Evolutionary conservation across 2,888 invertebrate genomes (phyloP), one percentile per base, ranked within the genome.

Genomic region (Cheilosia grossa): DNA sequence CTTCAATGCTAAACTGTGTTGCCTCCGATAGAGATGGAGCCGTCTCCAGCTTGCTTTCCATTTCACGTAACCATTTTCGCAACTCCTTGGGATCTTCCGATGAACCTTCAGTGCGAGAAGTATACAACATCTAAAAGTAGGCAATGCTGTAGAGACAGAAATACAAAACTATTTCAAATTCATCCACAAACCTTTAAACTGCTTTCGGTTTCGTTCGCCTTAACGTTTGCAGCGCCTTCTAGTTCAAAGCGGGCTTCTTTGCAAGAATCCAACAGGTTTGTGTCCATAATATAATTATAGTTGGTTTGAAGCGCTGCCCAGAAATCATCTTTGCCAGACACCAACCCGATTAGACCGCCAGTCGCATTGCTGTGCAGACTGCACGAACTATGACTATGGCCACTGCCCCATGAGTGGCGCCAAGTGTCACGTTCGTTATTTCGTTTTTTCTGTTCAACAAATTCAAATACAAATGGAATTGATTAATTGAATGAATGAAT

Each of bases 231-330:
- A 59, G 88, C 89, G 72, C 90, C 89, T 88, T 92, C 92, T 51
- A 92, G 88, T 79, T 92, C 92, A 87, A 89, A 90, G 33, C 91
- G 88, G 1, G 92, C 92, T 91, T 95, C 95, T 92, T 95, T 94
- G 93, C 98, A 98, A 88, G 96, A 95, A 91, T 98, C 97, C 86
- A 98, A 96, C 88, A 98, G 95, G 92, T 97, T 96, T 90, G 97
- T 97, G 92, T 97, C 97, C 98, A 98, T 98, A 90, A 98, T 96
- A 92, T 97, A 98, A 91, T 98, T 96, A 93, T 98, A 98, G 92
- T 97, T 97, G 74, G 96, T 96, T 92, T 97, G 96, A 89, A 98
- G 94, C 81, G 97, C 95, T 87, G 97, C 96, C 97, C 98, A 98
- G 88, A 98, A 96, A 91, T 98, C 97, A 92, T 98, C 97, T 91